phyloP scores from a whole-genome alignment of 92 coral and sea anemone genomes.

The Pocillopora grandis region DNA sequence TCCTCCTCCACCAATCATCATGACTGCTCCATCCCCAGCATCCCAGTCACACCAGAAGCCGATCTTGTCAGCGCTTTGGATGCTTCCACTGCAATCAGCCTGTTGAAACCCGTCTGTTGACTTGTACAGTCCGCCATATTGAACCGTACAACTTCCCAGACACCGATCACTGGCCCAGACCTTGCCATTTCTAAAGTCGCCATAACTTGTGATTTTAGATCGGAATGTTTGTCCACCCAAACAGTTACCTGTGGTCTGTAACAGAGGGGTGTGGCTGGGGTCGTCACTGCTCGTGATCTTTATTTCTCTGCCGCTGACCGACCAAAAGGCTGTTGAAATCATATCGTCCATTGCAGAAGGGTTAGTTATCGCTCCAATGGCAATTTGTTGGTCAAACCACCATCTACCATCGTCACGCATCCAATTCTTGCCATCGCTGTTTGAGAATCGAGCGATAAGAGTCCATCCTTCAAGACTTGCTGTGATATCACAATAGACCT shows the following conservation, averaged over 20 bases:
- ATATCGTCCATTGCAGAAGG: conserved; percentile 21
- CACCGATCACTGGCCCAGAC: no score
- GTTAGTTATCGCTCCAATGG: no score
- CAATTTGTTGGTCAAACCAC: conserved; percentile 25
- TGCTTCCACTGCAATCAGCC: conserved; percentile 27
- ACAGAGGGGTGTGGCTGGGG: conserved; percentile 35
- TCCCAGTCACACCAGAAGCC: conserved; percentile 2
- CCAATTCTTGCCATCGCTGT: conserved; percentile 45
- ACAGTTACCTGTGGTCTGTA: conserved; percentile 39
- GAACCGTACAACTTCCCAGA: background rate
- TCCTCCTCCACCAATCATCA: conserved; percentile 58
- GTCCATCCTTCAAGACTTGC: background rate
- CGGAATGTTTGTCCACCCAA: no score
- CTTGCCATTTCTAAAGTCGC: no score
- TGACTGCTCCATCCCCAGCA: conserved; percentile 39
- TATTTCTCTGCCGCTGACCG: conserved; percentile 29
- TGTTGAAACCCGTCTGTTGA: conserved; percentile 34
- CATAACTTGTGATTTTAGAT: no score
- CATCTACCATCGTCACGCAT: conserved; percentile 37
- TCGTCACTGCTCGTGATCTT: conserved; percentile 55
- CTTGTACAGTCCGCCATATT: conserved; percentile 31
- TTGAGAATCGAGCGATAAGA: conserved; percentile 52
- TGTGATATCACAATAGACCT: background rate
- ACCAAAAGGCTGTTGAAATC: background rate
- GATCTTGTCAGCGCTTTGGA: conserved; percentile 4